phyloP scores from a whole-genome alignment of 2,888 invertebrate species.

The Colostygia pectinataria region DNA sequence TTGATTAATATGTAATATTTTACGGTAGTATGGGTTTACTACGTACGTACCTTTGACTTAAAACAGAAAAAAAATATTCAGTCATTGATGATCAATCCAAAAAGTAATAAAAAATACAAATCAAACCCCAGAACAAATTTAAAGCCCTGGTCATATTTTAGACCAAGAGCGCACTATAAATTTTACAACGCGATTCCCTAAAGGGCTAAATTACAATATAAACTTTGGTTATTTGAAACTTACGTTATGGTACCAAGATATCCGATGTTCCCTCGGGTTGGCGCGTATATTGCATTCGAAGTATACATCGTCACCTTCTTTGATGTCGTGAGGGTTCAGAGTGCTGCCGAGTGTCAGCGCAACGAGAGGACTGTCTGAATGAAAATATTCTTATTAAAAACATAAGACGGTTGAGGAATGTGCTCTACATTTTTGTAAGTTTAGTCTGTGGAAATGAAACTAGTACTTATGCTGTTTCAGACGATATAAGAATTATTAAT shows the following conservation, averaged over 20 bases:
- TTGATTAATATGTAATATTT: too few relatives aligned
- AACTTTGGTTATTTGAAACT: slow-evolving; percentile 68
- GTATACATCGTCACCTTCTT: slow-evolving; percentile 95
- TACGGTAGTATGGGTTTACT: too few relatives aligned
- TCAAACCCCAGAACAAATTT: slow-evolving; percentile 19
- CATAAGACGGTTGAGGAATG: slow-evolving; percentile 9
- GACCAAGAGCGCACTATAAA: slow-evolving; percentile 32
- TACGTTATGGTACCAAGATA: slow-evolving; percentile 95
- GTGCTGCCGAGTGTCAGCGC: slow-evolving; percentile 91
- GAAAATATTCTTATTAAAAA: slow-evolving; percentile 37
- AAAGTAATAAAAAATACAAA: slow-evolving; percentile 12
- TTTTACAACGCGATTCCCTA: slow-evolving; percentile 31
- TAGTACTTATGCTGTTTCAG: slow-evolving; percentile 2
- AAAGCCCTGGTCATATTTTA: slow-evolving; percentile 25
- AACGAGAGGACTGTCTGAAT: slow-evolving; percentile 72
- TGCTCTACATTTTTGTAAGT: slow-evolving; percentile 9
- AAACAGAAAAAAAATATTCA: too few relatives aligned
- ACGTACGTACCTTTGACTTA: too few relatives aligned
- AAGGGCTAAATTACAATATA: slow-evolving; percentile 36
- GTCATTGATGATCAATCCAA: too few relatives aligned
- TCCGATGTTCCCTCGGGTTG: slow-evolving; percentile 92
- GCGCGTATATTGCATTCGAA: slow-evolving; percentile 94
- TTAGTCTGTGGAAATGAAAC: slow-evolving; percentile 4
- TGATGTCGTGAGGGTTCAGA: slow-evolving; percentile 93
- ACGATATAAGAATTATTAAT: slow-evolving; percentile 5